Percentiles rank a stretch among this genome's conserved stretches.
Conservation (phyloP, 64 coral and sea anemone species). For the Astreopora myriophthalma region DNA sequence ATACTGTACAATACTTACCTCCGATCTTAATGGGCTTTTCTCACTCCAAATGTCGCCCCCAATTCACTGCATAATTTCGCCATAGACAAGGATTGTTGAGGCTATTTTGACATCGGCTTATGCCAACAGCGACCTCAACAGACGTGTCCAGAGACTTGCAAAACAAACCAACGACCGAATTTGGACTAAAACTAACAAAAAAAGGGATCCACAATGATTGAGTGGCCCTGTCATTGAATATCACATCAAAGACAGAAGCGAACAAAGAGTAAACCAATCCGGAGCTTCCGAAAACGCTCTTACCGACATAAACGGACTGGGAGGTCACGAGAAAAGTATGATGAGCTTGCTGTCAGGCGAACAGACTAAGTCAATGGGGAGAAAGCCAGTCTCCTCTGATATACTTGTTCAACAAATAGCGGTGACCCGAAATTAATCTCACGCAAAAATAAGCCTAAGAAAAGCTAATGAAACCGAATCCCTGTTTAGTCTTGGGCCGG, state of each 20-base stretch:
- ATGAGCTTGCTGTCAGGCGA: too few relatives aligned
- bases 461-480: not conserved
- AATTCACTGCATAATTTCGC: not conserved
- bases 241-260: not conserved
- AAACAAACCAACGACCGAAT: conserved; percentile 19
- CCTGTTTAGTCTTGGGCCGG: not conserved
- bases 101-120: not conserved
- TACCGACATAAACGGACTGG: too few relatives aligned
- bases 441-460: not conserved
- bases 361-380: too few relatives aligned
- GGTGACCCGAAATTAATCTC: not conserved
- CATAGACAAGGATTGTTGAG: not conserved
- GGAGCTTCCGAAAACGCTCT: too few relatives aligned
- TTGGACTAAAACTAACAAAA: not conserved
- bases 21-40: not conserved
- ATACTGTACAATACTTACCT: too few relatives aligned
- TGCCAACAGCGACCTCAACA: not conserved
- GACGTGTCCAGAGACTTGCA: not conserved
- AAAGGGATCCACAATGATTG: not conserved
- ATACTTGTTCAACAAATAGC: not conserved
- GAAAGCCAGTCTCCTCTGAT: too few relatives aligned
- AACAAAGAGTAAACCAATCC: too few relatives aligned
- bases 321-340: too few relatives aligned
- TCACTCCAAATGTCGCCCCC: not conserved
- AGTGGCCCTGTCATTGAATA: not conserved